Percentiles rank a stretch among this genome's conserved stretches.
Conservation (phyloP, 1,140 invertebrate genomes). For the Coelopa frigida region DNA sequence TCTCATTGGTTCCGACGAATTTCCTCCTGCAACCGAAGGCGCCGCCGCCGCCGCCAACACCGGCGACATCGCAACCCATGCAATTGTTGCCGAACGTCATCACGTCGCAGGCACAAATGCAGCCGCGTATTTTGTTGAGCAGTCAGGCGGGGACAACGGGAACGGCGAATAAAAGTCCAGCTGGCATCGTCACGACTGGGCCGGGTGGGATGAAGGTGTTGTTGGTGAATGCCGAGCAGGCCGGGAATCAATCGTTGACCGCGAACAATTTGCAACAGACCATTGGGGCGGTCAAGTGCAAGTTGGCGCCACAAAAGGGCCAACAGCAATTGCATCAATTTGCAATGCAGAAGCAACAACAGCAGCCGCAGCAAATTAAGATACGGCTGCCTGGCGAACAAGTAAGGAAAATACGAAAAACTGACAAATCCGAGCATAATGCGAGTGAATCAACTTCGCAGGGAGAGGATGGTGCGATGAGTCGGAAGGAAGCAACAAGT, state of each 20-base stretch:
- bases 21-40: constrained; percentile 39
- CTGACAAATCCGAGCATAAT: background rate
- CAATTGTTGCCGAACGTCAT: constrained; percentile 33
- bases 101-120: constrained; percentile 21
- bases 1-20: constrained; percentile 40
- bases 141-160: constrained; percentile 9
- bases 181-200: constrained; percentile 25
- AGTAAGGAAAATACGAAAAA: background rate
- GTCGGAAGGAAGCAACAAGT: constrained; percentile 4
- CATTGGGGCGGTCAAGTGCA: background rate
- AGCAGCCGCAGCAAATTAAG: background rate
- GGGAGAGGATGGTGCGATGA: constrained; percentile 4
- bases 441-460: background rate
- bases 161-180: constrained; percentile 14
- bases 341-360: background rate
- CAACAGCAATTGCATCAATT: constrained; percentile 14
- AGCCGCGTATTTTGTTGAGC: constrained; percentile 29
- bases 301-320: constrained; percentile 8
- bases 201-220: constrained; percentile 37
- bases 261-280: background rate
- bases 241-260: constrained; percentile 6
- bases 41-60: constrained; percentile 8
- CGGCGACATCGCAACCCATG: constrained; percentile 9
- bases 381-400: background rate
- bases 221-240: constrained; percentile 29